Evolutionary conservation across 2,797 vertebrate species (phyloP).

Genomic region (Zenarchopterus dispar): DNA sequence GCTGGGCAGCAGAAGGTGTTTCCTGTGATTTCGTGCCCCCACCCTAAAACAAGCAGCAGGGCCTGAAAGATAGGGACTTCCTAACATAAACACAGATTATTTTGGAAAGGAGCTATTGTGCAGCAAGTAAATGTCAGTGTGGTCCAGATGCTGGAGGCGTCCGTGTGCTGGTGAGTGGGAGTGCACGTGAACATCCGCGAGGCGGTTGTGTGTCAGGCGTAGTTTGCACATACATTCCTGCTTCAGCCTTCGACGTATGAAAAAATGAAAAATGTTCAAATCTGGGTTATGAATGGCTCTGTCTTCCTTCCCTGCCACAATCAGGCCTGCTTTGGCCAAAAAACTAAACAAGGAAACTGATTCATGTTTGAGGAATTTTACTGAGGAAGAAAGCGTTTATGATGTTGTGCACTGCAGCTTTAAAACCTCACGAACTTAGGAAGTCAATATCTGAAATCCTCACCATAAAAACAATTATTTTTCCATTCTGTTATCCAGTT

Average conservation of each 20-base stretch:
- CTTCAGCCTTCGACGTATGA: conserved; percentile 12
- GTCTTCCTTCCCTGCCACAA: conserved; percentile 46
- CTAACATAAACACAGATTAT: conserved; percentile 78
- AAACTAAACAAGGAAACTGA: conserved; percentile 47
- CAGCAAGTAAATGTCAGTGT: conserved; percentile 69
- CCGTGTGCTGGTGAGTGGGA: conserved; percentile 5
- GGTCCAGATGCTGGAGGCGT: conserved; percentile 27
- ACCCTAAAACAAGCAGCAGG: conserved; percentile 70
- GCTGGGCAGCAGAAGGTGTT: conserved; percentile 79
- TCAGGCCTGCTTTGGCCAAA: conserved; percentile 29
- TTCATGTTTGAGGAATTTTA: conserved; percentile 63
- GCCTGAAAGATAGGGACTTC: conserved; percentile 79
- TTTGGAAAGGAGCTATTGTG: conserved; percentile 74
- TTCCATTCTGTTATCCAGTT: not conserved
- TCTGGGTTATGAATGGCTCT: not conserved
- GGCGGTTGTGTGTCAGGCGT: not conserved
- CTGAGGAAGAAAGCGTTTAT: conserved; percentile 56
- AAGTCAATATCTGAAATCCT: not conserved
- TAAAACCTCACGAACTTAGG: conserved; percentile 2
- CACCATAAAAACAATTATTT: not conserved
- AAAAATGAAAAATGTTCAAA: conserved; percentile 14
- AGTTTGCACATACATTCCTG: conserved; percentile 14
- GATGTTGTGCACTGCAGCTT: conserved; percentile 21
- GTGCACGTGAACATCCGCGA: conserved; percentile 18
- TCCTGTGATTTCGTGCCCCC: conserved; percentile 79